Conservation (phyloP, 64 coral and sea anemone genomes). For the Astreopora myriophthalma region DNA sequence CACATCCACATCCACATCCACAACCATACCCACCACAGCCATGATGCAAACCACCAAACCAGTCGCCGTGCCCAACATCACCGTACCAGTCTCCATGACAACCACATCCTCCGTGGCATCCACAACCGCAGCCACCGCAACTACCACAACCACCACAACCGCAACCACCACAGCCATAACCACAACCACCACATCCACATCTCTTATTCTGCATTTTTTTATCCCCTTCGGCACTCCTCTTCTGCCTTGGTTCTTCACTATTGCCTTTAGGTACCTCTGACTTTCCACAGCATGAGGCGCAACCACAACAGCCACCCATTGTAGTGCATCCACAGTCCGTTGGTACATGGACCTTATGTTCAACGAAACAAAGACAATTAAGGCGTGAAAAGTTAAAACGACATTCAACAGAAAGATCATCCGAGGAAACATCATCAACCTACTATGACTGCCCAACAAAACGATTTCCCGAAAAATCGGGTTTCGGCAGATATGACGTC, state of each 20-base stretch:
- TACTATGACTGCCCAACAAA: no score
- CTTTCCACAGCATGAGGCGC: conserved; percentile 58
- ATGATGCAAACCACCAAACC: conserved; percentile 13
- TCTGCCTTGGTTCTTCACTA: conserved; percentile 19
- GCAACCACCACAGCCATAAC: conserved; percentile 15
- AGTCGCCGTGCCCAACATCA: conserved; percentile 4
- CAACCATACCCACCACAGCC: conserved; percentile 43
- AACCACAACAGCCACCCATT: background rate
- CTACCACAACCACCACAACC: background rate
- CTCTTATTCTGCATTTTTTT: conserved; percentile 49
- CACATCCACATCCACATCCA: conserved; percentile 14
- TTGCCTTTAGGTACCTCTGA: conserved; percentile 45
- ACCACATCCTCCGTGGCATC: conserved; percentile 50
- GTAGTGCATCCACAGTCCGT: conserved; percentile 12
- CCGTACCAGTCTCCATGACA: conserved; percentile 20
- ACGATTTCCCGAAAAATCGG: no score
- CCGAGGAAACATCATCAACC: no score
- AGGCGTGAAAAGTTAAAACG: background rate
- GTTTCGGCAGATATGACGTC: no score
- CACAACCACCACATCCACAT: conserved; percentile 73
- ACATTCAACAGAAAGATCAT: no score
- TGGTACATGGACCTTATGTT: background rate
- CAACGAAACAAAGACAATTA: background rate
- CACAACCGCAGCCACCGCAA: conserved; percentile 58
- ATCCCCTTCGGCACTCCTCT: background rate